These are phyloP conservation scores for Idaea biselata DNA, from an alignment of 2,888 invertebrate genomes.

Conservation along the genomic window DNA sequence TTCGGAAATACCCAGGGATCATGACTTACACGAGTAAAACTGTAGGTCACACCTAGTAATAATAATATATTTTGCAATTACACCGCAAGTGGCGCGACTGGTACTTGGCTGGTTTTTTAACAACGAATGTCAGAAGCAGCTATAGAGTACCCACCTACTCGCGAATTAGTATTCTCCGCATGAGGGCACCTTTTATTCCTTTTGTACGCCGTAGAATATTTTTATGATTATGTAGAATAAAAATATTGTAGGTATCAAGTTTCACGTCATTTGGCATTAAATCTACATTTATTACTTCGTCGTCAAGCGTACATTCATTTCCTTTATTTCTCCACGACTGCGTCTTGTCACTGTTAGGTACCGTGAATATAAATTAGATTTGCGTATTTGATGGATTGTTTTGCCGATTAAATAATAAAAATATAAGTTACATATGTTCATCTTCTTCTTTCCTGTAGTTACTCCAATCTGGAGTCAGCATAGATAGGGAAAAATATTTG, in stretches of 20 bases:
- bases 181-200: neutral
- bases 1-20: no score
- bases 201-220: constrained; percentile 25
- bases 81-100: no score
- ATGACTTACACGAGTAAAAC: no score
- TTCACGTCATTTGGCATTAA: constrained; percentile 45
- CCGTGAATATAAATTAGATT: constrained; percentile 28
- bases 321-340: constrained; percentile 38
- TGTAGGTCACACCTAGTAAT: no score
- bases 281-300: constrained; percentile 49
- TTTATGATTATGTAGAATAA: constrained; percentile 15
- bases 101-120: no score
- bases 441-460: no score
- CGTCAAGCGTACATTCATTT: constrained; percentile 34
- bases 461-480: no score
- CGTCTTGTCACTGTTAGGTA: constrained; percentile 59
- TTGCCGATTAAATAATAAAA: constrained; percentile 23
- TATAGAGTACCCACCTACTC: neutral
- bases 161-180: neutral
- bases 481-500: no score
- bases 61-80: no score
- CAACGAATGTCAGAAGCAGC: neutral
- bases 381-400: constrained; percentile 45
- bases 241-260: constrained; percentile 18
- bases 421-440: neutral